Base-by-base conservation (phyloP, 1,140 invertebrate species). In the Monomorium pharaonis region DNA sequence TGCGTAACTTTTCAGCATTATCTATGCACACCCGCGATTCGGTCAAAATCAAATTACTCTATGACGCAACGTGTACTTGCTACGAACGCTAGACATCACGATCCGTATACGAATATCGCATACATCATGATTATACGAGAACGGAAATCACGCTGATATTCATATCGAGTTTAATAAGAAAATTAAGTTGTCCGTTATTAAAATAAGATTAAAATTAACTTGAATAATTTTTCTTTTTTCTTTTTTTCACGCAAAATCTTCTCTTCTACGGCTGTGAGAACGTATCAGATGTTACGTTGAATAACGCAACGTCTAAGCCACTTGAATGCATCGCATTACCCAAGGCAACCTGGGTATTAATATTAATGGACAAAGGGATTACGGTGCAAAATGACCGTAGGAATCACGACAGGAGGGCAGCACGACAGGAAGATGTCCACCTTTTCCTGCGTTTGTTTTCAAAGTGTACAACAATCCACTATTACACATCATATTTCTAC, bases 1-100 rank as follows among this genome's bases (percentile, higher is more conserved):
- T 89, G 88, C 87, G 84, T 80, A 89, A 89, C 76, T 86, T 83
- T 83, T 89, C 77, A 63, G 44, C 63, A 89, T 89, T 89, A 89
- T 89, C 87, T 89, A 89, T 89, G 84, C 88, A 86, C 85, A 80
- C 33, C 67, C 63, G 74, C 44, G 56, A 60, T 74, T 83, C 78
- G 70, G 37, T 70, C 54, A 65, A 89, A 88, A 85, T 76, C 81
- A 69, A 88, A 88, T 77, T 77, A 63, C 37, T 30, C 14, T 30
- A 18, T 60, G 44, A 80, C 14, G 33, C n/a, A 37, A 67, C n/a
- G 30, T 33, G 16, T 4, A 3, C 18, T 12, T 51, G n/a, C 49
- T 21, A 18, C 30, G 74, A 16, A 30, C 44, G n/a, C 14, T n/a
- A n/a, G 5, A n/a, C n/a, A 69, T 18, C 54, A 58, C 30, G 21